Conservation (phyloP, 1,140 invertebrate genomes). For the Holcopasites calliopsidis region DNA sequence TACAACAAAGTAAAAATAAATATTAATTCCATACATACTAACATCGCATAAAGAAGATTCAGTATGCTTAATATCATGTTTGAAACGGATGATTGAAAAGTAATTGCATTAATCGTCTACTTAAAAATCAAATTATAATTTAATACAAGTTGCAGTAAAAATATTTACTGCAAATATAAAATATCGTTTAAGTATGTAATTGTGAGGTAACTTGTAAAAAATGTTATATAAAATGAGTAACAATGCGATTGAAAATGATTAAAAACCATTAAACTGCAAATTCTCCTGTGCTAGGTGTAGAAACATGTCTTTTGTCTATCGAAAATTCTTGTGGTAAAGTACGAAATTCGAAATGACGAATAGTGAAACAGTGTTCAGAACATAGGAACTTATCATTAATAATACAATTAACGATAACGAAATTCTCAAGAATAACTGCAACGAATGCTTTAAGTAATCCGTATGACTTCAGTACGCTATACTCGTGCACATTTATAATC, state of each 20-base stretch:
- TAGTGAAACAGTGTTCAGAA: constrained; percentile 30
- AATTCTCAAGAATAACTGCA: constrained; percentile 10
- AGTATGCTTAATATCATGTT: background rate
- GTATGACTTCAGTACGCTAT: constrained; percentile 4
- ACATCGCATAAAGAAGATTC: constrained; percentile 5
- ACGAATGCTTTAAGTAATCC: constrained; percentile 36
- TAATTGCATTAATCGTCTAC: constrained; percentile 11
- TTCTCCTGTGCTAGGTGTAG: background rate
- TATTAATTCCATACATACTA: constrained; percentile 28
- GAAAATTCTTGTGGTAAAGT: background rate
- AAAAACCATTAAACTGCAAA: constrained; percentile 14
- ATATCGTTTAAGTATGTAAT: constrained; percentile 29
- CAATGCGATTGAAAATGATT: constrained; percentile 30
- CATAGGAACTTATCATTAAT: constrained; percentile 47
- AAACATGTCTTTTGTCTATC: constrained; percentile 12
- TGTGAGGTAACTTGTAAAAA: constrained; percentile 33
- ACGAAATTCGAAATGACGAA: constrained; percentile 36
- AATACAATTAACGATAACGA: constrained; percentile 16
- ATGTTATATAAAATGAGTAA: constrained; percentile 28
- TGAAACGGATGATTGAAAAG: background rate
- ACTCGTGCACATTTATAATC: constrained; percentile 15
- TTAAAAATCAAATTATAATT: constrained; percentile 39
- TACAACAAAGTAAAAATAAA: constrained; percentile 20
- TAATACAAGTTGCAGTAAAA: constrained; percentile 37
- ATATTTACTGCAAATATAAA: constrained; percentile 25